Conservation (phyloP, 2,888 invertebrate genomes). For the Drosophila histrio region DNA sequence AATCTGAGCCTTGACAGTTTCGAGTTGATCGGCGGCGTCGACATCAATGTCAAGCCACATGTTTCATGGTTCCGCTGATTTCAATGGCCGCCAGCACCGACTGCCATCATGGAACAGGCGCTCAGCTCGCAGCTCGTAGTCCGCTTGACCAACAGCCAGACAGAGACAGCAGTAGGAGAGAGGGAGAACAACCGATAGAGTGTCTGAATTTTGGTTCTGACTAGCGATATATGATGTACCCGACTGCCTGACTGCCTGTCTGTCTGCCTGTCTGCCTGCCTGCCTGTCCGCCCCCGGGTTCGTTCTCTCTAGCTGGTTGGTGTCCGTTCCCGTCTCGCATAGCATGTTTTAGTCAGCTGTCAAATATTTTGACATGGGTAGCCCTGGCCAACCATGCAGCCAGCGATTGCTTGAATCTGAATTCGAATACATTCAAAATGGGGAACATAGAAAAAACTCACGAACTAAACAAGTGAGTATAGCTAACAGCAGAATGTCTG, state of each 20-base stretch:
- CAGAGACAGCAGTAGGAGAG: constrained; percentile 2
- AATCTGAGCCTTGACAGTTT: neutral
- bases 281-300: constrained; percentile 25
- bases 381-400: constrained; percentile 65
- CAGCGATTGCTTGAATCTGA: constrained; percentile 52
- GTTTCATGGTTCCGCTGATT: constrained; percentile 50
- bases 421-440: constrained; percentile 57
- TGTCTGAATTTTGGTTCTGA: constrained; percentile 38
- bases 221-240: constrained; percentile 64
- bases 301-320: constrained; percentile 42
- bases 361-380: constrained; percentile 85
- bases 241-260: constrained; percentile 34
- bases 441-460: constrained; percentile 42
- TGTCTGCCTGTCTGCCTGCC: constrained; percentile 30
- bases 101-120: constrained; percentile 69
- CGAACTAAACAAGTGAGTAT: constrained; percentile 34
- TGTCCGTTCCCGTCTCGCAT: constrained; percentile 68
- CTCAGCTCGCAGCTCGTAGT: constrained; percentile 30
- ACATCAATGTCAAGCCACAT: constrained; percentile 70
- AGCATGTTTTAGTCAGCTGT: constrained; percentile 85
- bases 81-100: constrained; percentile 69
- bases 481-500: neutral
- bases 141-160: constrained; percentile 51
- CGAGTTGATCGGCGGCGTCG: constrained; percentile 21
- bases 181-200: constrained; percentile 7